Evolutionary conservation across 2,113 vertebrate genomes (phyloP), one percentile per base, ranked within the genome.

Genomic region (Arizona elegans): DNA sequence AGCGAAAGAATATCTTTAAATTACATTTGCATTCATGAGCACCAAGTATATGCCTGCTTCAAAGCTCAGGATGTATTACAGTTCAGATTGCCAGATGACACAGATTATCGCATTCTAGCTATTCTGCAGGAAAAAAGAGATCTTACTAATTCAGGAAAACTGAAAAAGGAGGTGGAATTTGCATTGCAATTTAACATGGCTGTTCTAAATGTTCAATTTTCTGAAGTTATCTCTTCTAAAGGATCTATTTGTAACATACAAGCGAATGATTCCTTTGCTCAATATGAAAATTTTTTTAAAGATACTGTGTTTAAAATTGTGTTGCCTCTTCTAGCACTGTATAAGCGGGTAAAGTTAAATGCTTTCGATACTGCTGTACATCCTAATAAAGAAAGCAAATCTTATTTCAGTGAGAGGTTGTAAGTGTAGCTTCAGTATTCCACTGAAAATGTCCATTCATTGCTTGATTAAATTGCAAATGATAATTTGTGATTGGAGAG

Each of bases 121-220:
- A 47, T 43, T 58, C 21, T 55, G n/a, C 53, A 86, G 12, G 8
- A 86, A 86, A 26, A 43, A 8, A 91, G 43, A 85, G n/a, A 85
- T 43, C 13, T 85, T 53, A 91, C 53, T 24, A 2, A 1, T 1
- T 21, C 8, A 56, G 0, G 1, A 43, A 55, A 23, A 5, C 75
- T 43, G 50, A 91, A 26, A 33, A 56, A 55, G 8, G 56, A 86
- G 1, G n/a, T 29, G 23, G 53, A 47, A 86, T 91, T 56, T 91
- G 75, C 43, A 10, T 19, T 91, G 90, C 70, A 91, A 38, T 91
- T 91, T 56, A 91, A 91, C 75, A 91, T 91, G 90, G 90, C 90
- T 91, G 33, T 91, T 86, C 21, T 91, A 81, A 33, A 11, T 91
- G 70, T 54, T 86, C 3, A 55, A 47, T 1, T 2, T 17, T 43